phyloP scores from a whole-genome alignment of 2,113 vertebrate genomes.

The Sinocyclocheilus anshuiensis region DNA sequence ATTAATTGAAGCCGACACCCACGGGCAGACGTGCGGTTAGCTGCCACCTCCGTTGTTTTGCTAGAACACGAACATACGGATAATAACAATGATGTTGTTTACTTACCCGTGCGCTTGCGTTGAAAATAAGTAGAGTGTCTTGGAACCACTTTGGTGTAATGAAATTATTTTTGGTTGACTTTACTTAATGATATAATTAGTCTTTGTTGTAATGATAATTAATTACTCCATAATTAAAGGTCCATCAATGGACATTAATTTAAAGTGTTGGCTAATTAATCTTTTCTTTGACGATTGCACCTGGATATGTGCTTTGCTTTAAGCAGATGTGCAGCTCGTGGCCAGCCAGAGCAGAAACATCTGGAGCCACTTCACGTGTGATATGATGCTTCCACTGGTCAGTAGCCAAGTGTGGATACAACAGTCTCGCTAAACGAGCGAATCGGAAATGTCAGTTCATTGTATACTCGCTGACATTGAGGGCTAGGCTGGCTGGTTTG shows the following conservation, averaged over 20 bases:
- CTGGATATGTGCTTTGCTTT: slow-evolving; percentile 52
- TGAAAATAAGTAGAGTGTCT: slow-evolving; percentile 66
- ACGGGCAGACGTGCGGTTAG: slow-evolving; percentile 40
- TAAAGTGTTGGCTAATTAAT: slow-evolving; percentile 78
- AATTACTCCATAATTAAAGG: slow-evolving; percentile 76
- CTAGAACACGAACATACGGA: slow-evolving; percentile 37
- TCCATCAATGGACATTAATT: slow-evolving; percentile 79
- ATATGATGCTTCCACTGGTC: slow-evolving; percentile 40
- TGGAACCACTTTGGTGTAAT: slow-evolving; percentile 71
- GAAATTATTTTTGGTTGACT: slow-evolving; percentile 73
- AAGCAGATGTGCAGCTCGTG: slow-evolving; percentile 51
- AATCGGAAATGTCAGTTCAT: slow-evolving; percentile 63
- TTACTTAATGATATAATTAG: slow-evolving; percentile 65
- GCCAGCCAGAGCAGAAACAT: slow-evolving; percentile 46
- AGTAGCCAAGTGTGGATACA: slow-evolving; percentile 43
- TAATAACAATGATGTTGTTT: slow-evolving; percentile 47
- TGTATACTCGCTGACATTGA: slow-evolving; percentile 55
- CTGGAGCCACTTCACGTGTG: slow-evolving; percentile 42
- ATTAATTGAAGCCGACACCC: slow-evolving; percentile 46
- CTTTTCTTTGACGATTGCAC: slow-evolving; percentile 64
- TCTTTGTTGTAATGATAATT: slow-evolving; percentile 76
- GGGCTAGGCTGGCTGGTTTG: slow-evolving; percentile 29
- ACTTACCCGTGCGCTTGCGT: slow-evolving; percentile 46
- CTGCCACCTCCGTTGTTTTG: slow-evolving; percentile 49
- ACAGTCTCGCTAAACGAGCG: slow-evolving; percentile 58